Percentiles rank a stretch among this genome's conserved stretches.
phyloP scores from a whole-genome alignment of 2,797 vertebrate species.

The Arrhamphus sclerolepis region DNA sequence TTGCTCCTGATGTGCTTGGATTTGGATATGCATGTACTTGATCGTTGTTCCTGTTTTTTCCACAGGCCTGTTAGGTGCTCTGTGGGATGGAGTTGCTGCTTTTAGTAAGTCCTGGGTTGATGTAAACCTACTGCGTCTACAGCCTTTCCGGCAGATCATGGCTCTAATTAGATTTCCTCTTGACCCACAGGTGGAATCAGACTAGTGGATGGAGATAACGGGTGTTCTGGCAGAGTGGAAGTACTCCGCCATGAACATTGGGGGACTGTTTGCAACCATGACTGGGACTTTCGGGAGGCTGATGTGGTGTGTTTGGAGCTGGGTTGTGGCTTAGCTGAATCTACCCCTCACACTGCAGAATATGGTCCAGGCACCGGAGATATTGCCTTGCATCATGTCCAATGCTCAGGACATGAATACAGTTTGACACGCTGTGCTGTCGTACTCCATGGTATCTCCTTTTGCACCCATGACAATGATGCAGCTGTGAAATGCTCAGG shows the following conservation, averaged over 20 bases:
- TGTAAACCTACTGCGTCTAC: slow-evolving; percentile 4
- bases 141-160: not conserved
- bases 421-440: slow-evolving; percentile 72
- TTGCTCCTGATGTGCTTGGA: not conserved
- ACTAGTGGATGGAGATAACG: slow-evolving; percentile 68
- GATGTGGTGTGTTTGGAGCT: slow-evolving; percentile 80
- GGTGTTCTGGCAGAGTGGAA: slow-evolving; percentile 81
- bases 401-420: slow-evolving; percentile 76
- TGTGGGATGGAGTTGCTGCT: slow-evolving; percentile 65
- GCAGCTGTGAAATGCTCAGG: slow-evolving; percentile 81
- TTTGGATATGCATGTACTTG: not conserved
- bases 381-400: slow-evolving; percentile 72
- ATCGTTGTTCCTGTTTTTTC: slow-evolving; percentile 9
- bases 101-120: slow-evolving; percentile 61
- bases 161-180: slow-evolving; percentile 9
- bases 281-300: slow-evolving; percentile 77
- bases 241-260: slow-evolving; percentile 74
- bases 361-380: slow-evolving; percentile 62
- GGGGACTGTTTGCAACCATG: slow-evolving; percentile 78
- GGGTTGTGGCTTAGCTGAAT: slow-evolving; percentile 76
- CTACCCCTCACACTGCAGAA: slow-evolving; percentile 33
- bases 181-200: slow-evolving; percentile 66
- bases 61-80: slow-evolving; percentile 57
- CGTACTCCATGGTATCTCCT: slow-evolving; percentile 46
- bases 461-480: slow-evolving; percentile 74